A percentile compares a stretch with the other conserved stretches of the same genome.
Evolutionary conservation across 2,888 invertebrate genomes (phyloP).

Genomic region (Pherbina coryleti): DNA sequence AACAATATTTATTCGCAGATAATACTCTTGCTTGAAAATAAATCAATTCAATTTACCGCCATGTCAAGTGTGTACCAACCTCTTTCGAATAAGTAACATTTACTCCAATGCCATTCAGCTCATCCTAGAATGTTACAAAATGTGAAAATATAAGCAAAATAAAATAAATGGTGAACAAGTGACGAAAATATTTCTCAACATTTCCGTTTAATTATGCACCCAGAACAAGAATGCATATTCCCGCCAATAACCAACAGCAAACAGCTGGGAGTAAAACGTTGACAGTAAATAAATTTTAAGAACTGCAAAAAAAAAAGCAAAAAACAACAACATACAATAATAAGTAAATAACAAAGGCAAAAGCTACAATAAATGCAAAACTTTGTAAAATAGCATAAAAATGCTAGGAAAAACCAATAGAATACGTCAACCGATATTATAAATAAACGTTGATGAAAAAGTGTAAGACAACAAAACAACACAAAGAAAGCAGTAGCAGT

Average conservation of each 20-base stretch:
- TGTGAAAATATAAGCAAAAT: no score
- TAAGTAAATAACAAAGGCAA: not conserved
- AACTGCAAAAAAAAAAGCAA: not conserved
- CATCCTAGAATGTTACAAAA: no score
- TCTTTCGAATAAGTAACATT: no score
- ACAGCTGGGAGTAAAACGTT: not conserved
- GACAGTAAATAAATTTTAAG: constrained; percentile 13
- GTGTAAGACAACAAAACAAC: not conserved
- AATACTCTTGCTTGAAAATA: no score
- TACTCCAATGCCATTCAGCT: no score
- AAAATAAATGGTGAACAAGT: not conserved
- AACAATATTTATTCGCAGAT: no score
- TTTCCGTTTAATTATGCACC: constrained; percentile 35
- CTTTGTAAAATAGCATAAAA: not conserved
- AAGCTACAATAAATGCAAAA: constrained; percentile 20
- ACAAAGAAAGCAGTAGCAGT: not conserved
- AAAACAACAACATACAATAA: not conserved
- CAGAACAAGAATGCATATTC: constrained; percentile 29
- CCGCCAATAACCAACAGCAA: not conserved
- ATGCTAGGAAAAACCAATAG: not conserved
- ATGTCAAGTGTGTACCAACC: no score
- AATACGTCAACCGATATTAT: constrained; percentile 4
- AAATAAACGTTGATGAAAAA: constrained; percentile 16
- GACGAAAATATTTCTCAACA: constrained; percentile 14
- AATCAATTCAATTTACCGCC: no score